A percentile compares a stretch with the other conserved stretches of the same genome.
Evolutionary conservation across 2,888 invertebrate species (phyloP).

Genomic region (Phlogophora meticulosa): DNA sequence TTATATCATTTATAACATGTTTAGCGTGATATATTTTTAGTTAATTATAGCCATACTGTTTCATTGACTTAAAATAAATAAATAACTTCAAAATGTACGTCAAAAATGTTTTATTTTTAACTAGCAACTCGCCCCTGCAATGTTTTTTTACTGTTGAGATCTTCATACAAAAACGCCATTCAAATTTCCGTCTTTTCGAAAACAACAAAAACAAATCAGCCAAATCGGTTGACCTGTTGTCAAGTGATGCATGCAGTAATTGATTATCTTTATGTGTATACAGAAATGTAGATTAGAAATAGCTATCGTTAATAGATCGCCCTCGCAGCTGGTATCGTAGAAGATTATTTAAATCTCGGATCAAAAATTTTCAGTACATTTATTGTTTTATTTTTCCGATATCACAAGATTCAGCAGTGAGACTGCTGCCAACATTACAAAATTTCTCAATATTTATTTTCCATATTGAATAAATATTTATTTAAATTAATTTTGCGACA

Average conservation of each 20-base stretch:
- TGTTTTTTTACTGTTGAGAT: too few relatives aligned
- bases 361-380: conserved; percentile 21
- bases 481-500: too few relatives aligned
- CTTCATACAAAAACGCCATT: too few relatives aligned
- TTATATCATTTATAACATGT: conserved; percentile 15
- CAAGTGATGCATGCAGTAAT: too few relatives aligned
- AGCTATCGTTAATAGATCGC: too few relatives aligned
- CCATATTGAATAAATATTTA: not conserved
- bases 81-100: not conserved
- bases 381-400: not conserved
- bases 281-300: too few relatives aligned
- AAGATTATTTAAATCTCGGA: not conserved
- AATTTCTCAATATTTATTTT: not conserved
- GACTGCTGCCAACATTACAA: not conserved
- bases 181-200: too few relatives aligned
- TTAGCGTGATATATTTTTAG: not conserved
- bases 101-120: too few relatives aligned
- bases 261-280: too few relatives aligned
- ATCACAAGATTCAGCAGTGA: not conserved
- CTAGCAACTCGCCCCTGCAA: too few relatives aligned
- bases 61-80: not conserved
- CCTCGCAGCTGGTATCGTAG: not conserved
- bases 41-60: not conserved
- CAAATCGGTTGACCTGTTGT: too few relatives aligned
- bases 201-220: too few relatives aligned